phyloP scores from a whole-genome alignment of 2,797 vertebrate species.

The Tolypeutes matacus region DNA sequence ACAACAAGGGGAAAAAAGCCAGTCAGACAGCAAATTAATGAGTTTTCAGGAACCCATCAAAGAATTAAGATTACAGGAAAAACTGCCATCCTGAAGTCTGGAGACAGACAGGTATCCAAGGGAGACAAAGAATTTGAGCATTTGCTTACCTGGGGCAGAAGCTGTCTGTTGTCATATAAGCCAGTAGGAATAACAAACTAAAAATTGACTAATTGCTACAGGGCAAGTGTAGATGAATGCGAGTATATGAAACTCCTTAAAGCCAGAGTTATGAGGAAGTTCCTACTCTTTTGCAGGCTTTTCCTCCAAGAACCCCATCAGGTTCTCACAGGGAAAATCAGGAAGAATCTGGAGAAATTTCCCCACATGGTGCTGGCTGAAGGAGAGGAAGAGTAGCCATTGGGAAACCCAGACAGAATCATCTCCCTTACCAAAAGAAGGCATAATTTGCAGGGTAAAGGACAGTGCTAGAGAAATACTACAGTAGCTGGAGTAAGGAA shows the following conservation, averaged over 20 bases:
- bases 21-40: constrained; percentile 12
- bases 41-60: constrained; percentile 6
- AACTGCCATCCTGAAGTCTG: background rate
- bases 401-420: background rate
- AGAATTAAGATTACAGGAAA: constrained; percentile 19
- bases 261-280: background rate
- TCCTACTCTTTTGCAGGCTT: background rate
- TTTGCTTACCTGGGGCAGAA: constrained; percentile 4
- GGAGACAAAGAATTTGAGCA: constrained; percentile 23
- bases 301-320: constrained; percentile 10
- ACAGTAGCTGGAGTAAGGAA: background rate
- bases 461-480: background rate
- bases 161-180: background rate
- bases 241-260: background rate
- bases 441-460: background rate
- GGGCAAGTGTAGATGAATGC: background rate
- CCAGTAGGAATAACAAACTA: background rate
- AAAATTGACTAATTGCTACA: background rate
- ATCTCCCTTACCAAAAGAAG: background rate
- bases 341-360: background rate
- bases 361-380: background rate
- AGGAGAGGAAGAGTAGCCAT: background rate
- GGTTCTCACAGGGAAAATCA: constrained; percentile 21
- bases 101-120: background rate
- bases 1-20: constrained; percentile 20